A percentile compares a stretch with the other conserved stretches of the same genome.
phyloP scores from a whole-genome alignment of 2,797 vertebrate species.

The Phoxinus dragarum region DNA sequence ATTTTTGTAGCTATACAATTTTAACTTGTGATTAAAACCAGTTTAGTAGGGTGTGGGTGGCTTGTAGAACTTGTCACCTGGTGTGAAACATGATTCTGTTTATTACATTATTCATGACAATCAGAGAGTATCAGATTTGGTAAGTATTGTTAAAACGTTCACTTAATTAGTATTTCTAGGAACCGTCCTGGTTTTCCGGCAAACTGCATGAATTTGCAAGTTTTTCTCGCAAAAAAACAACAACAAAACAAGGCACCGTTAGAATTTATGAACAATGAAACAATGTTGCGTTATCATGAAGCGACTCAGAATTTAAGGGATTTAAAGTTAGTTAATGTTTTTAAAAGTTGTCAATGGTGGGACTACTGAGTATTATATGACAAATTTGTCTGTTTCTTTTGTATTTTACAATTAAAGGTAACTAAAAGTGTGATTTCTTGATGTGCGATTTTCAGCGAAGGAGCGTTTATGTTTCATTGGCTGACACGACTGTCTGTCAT shows the following conservation, averaged over 20 bases:
- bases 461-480: constrained; percentile 35
- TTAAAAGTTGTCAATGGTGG: too few species aligned
- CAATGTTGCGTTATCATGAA: background rate
- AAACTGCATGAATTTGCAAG: background rate
- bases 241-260: too few species aligned
- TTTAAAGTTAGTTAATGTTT: background rate
- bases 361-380: background rate
- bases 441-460: background rate
- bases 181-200: background rate
- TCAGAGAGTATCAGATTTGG: constrained; percentile 18
- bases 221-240: background rate
- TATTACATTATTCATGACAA: constrained; percentile 36
- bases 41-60: background rate
- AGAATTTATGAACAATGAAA: too few species aligned
- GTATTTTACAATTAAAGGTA: background rate
- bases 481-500: constrained; percentile 5
- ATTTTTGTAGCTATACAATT: background rate
- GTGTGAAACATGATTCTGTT: constrained; percentile 23
- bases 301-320: background rate
- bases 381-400: background rate
- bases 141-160: background rate
- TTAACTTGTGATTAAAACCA: background rate
- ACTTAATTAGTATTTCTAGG: constrained; percentile 19
- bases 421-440: constrained; percentile 11
- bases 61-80: constrained; percentile 9